These are phyloP conservation scores for Cheirogaleus major DNA, from an alignment of 2,797 vertebrate genomes.

Conservation along the genomic window DNA sequence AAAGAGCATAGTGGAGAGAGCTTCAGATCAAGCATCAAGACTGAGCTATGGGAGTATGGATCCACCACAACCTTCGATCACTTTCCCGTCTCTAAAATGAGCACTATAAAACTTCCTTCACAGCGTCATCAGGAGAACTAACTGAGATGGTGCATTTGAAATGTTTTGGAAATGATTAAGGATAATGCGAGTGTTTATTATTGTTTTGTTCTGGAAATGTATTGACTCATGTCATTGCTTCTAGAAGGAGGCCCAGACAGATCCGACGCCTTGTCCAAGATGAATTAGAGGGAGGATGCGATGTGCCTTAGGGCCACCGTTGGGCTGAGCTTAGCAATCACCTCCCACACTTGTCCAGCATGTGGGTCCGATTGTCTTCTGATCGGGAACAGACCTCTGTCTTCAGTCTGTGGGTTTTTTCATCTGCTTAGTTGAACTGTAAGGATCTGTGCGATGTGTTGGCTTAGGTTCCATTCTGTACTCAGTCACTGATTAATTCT, in stretches of 20 bases:
- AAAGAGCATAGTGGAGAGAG: not conserved
- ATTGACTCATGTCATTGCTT: not conserved
- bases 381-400: not conserved
- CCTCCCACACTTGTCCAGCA: not conserved
- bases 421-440: not conserved
- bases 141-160: not conserved
- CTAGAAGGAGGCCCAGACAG: not conserved
- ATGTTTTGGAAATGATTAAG: constrained; percentile 55
- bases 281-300: not conserved
- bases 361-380: not conserved
- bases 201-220: constrained; percentile 44
- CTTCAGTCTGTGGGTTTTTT: not conserved
- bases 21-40: not conserved
- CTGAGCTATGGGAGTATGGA: not conserved
- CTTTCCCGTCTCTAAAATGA: not conserved
- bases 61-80: not conserved
- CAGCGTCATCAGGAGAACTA: not conserved
- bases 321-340: not conserved
- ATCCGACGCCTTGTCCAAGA: not conserved
- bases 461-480: not conserved
- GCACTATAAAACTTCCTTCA: not conserved
- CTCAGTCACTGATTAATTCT: constrained; percentile 32
- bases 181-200: not conserved
- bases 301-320: not conserved
- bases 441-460: not conserved